phyloP scores from a whole-genome alignment of 2,888 invertebrate species.

The Drosophila rubida region DNA sequence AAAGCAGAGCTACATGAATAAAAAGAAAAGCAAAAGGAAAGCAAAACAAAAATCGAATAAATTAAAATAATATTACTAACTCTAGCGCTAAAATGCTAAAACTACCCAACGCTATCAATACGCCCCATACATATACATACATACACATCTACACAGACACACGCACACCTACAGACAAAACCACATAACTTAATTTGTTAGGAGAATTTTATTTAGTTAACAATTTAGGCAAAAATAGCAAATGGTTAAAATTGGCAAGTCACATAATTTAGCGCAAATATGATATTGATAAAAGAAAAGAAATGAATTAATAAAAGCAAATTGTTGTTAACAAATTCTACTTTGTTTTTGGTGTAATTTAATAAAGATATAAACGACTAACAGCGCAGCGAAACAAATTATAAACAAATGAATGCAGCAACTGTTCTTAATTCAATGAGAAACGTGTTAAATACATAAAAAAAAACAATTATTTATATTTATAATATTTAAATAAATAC shows the following conservation, averaged over 20 bases:
- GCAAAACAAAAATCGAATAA: slow-evolving; percentile 34
- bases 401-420: slow-evolving; percentile 48
- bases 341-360: slow-evolving; percentile 67
- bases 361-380: slow-evolving; percentile 77
- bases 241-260: slow-evolving; percentile 65
- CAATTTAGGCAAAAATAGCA: slow-evolving; percentile 68
- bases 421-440: slow-evolving; percentile 60
- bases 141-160: slow-evolving; percentile 20
- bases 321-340: slow-evolving; percentile 65
- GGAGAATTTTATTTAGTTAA: slow-evolving; percentile 73
- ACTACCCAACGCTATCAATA: slow-evolving; percentile 74
- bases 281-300: slow-evolving; percentile 55
- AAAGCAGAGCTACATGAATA: slow-evolving; percentile 65
- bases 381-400: slow-evolving; percentile 82
- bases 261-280: slow-evolving; percentile 71
- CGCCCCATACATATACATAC: slow-evolving; percentile 41
- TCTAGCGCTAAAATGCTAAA: slow-evolving; percentile 53
- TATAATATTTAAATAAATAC: slow-evolving; percentile 59
- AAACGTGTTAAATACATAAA: slow-evolving; percentile 52
- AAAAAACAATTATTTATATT: slow-evolving; percentile 62
- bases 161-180: slow-evolving; percentile 22
- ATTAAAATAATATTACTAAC: slow-evolving; percentile 44
- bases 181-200: slow-evolving; percentile 63
- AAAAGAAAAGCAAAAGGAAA: slow-evolving; percentile 44
- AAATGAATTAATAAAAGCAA: slow-evolving; percentile 37